Evolutionary conservation across 1,140 invertebrate genomes (phyloP), one percentile per base, ranked within the genome.

Genomic region (Neelides sp.): DNA sequence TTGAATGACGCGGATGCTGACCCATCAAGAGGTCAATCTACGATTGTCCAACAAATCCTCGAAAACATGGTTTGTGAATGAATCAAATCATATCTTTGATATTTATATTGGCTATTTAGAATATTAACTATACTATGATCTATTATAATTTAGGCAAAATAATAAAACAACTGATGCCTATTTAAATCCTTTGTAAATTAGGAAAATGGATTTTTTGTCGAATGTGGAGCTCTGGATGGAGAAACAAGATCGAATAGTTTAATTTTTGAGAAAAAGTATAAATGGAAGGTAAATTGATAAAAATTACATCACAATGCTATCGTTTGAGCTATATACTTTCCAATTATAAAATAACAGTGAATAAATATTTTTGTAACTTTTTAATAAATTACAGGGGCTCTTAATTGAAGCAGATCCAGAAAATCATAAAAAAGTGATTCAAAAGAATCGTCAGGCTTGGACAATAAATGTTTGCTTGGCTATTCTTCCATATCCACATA

Each of bases 141-240:
- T 13, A 43, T 22, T 5, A 43, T 5, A 19, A 12, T 12, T 13
- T 23, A 23, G 7, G 19, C 15, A 5, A 30, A 7, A 17, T 46
- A 4, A 43, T 27, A 17, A 30, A 46, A 32, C 12, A 15, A 49
- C 17, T 20, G n/a, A 30, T 15, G 30, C 41, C 8, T 34, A 30
- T 5, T 13, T 48, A 46, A 20, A 17, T 49, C 41, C 40, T 44
- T 41, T 58, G 4, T 46, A 30, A 58, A 63, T 40, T 52, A 72
- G 68, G 66, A 37, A 52, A 66, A 68, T 54, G 73, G 73, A 19
- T 73, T 74, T 60, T 74, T 73, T 59, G 62, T 75, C 35, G 73
- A 75, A 53, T 70, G 67, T 49, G 73, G 73, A 8, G 73, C 71
- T 13, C 63, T 71, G 13, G 70, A 75, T 54, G 74, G 74, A 0